A percentile compares a stretch with the other conserved stretches of the same genome.
Conservation (phyloP, 1,140 invertebrate genomes). For the Capitella teleta region DNA sequence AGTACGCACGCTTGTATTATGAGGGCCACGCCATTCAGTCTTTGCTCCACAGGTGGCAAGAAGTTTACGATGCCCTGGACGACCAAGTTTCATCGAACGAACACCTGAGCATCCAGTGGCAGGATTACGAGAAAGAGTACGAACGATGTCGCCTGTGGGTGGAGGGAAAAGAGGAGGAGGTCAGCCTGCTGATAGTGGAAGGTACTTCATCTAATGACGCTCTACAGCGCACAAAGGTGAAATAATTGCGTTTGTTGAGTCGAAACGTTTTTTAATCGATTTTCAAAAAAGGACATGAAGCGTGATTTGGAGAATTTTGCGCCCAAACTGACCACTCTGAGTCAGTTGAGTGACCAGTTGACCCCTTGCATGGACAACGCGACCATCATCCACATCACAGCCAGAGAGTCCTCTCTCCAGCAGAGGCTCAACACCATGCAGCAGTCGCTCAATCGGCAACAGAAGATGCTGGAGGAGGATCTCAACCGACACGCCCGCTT, state of each 20-base stretch:
- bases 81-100: slow-evolving; percentile 19
- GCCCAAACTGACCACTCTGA: slow-evolving; percentile 18
- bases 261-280: not conserved
- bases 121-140: slow-evolving; percentile 26
- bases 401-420: slow-evolving; percentile 23
- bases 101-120: slow-evolving; percentile 21
- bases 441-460: slow-evolving; percentile 22
- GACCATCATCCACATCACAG: slow-evolving; percentile 25
- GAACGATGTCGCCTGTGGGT: slow-evolving; percentile 19
- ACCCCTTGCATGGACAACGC: slow-evolving; percentile 29
- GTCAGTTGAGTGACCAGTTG: slow-evolving; percentile 24
- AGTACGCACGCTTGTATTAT: not conserved
- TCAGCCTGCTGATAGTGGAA: not conserved
- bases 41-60: slow-evolving; percentile 6
- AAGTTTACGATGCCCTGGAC: slow-evolving; percentile 10
- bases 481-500: slow-evolving; percentile 22
- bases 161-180: slow-evolving; percentile 21
- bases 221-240: not conserved
- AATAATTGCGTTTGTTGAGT: not conserved
- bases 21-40: not conserved
- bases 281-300: not conserved
- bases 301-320: slow-evolving; percentile 1
- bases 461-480: slow-evolving; percentile 23
- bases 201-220: not conserved
- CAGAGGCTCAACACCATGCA: slow-evolving; percentile 23